Evolutionary conservation across 2,797 vertebrate genomes (phyloP), one percentile per base, ranked within the genome.

Genomic region (Zonotrichia albicollis): DNA sequence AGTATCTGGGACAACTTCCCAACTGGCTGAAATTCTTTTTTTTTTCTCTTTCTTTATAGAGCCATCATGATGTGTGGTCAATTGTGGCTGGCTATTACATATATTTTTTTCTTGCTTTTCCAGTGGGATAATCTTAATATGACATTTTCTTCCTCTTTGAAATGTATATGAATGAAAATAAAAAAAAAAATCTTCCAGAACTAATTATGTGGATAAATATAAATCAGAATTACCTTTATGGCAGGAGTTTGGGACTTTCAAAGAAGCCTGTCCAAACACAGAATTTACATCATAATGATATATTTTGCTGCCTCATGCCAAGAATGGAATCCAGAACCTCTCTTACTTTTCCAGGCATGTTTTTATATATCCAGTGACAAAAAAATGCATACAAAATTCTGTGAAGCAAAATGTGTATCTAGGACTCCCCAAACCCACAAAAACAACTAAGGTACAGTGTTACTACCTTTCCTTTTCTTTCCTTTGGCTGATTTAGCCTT

Each of bases 1-100:
- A 91, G 85, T 84, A 93, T 96, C 94, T 96, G 94, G 91, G 87
- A 96, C 83, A 93, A 58, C 82, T 96, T 96, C 93, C 87, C 91
- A 96, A 92, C 73, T 96, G 91, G 94, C 91, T 96, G 84, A 90
- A 95, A 88, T 90, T 81, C 26, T 95, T 89, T 73, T 76, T 26
- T 92, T 88, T 94, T 88, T 57, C 45, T 66, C 22, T 62, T 81
- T 87, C 71, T 93, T 92, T 90, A n/a, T 50, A 82, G n/a, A 95
- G 38, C 45, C 46, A 74, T 91, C 76, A 84, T 84, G 53, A 65
- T 84, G 45, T 76, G 78, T 90, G 91, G 94, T 96, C 94, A 96
- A 78, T 89, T 38, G 3, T 93, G 84, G 42, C 48, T 88, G 62
- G 43, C 55, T 93, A 78, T 86, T 84, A 91, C 76, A 86, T 60